phyloP scores from a whole-genome alignment of 1,140 invertebrate genomes.

The Oedothorax gibbosus region DNA sequence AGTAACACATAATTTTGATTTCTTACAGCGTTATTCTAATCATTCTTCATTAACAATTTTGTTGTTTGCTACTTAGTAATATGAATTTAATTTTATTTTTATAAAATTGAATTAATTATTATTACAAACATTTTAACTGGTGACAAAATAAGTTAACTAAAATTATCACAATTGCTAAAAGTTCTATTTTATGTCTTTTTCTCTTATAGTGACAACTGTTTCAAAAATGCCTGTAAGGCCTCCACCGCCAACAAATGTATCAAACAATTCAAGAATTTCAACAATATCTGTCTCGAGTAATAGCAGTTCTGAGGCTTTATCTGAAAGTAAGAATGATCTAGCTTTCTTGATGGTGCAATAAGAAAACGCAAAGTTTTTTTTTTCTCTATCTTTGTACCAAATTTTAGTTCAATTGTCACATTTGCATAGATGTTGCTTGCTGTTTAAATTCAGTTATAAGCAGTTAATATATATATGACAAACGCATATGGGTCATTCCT shows the following conservation, averaged over 20 bases:
- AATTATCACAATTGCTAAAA: neutral
- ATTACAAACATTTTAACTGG: neutral
- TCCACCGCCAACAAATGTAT: conserved; percentile 23
- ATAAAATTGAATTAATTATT: neutral
- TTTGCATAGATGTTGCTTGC: too few relatives aligned
- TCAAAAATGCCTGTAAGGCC: conserved; percentile 29
- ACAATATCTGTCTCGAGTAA: conserved; percentile 10
- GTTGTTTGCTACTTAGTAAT: too few relatives aligned
- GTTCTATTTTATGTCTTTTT: neutral
- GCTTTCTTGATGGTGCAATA: too few relatives aligned
- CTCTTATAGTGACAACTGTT: neutral
- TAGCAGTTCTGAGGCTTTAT: conserved; percentile 14
- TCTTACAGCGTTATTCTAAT: too few relatives aligned
- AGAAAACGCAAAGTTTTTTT: too few relatives aligned
- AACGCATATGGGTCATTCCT: too few relatives aligned
- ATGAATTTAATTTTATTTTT: neutral
- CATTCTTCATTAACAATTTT: too few relatives aligned
- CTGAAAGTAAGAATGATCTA: conserved; percentile 11
- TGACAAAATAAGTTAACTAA: neutral
- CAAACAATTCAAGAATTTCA: conserved; percentile 27
- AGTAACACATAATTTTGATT: too few relatives aligned
- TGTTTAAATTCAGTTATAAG: too few relatives aligned
- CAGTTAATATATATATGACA: too few relatives aligned
- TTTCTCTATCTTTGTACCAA: too few relatives aligned
- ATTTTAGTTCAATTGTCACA: too few relatives aligned